Evolutionary conservation across 2,113 vertebrate species (phyloP), one percentile per base, ranked within the genome.

Genomic region (Donacobius atricapilla): DNA sequence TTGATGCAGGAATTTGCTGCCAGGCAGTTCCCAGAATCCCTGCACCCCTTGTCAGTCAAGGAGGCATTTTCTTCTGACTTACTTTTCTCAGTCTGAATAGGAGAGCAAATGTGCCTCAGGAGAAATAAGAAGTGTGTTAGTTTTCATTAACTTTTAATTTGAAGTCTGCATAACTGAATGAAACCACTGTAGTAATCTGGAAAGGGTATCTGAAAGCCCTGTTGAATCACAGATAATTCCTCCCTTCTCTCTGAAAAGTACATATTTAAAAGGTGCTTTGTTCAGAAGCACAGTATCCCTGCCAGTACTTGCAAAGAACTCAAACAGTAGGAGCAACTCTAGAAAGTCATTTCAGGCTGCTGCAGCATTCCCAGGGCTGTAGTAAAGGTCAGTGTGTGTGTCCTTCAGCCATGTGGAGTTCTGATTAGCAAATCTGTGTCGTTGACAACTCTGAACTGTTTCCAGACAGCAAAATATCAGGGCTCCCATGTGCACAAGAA

Each of bases 111-210:
- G 25, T 0, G 2, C 54, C 75, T 84, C 78, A 16, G 76, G 93
- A 87, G 77, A 84, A 86, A 81, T 30, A 30, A 83, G 85, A 86
- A 90, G 56, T 25, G 18, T 75, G 64, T 79, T 87, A 66, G 64
- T 75, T 94, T 86, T 96, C 85, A 81, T 91, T 92, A 93, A 73
- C 93, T 86, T 92, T 53, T 83, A 73, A 95, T 96, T 70, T 93
- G 80, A 84, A 94, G 86, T 27, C 88, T 51, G 21, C 4, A 3
- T 30, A 80, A 54, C 76, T 89, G 85, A 94, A 85, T 86, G 79
- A 94, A 93, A 53, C 25, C 68, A 40, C 85, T 90, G 90, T 81
- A 45, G 60, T 80, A 45, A 56, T 56, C 56, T 92, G 72, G 80
- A 92, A 92, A 53, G 45, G 35, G 22, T 75, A 73, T 78, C 76